A percentile compares a stretch with the other conserved stretches of the same genome.
These are phyloP conservation scores for Eleutherodactylus coqui DNA, from an alignment of 2,797 vertebrate species.

Conservation along the genomic window DNA sequence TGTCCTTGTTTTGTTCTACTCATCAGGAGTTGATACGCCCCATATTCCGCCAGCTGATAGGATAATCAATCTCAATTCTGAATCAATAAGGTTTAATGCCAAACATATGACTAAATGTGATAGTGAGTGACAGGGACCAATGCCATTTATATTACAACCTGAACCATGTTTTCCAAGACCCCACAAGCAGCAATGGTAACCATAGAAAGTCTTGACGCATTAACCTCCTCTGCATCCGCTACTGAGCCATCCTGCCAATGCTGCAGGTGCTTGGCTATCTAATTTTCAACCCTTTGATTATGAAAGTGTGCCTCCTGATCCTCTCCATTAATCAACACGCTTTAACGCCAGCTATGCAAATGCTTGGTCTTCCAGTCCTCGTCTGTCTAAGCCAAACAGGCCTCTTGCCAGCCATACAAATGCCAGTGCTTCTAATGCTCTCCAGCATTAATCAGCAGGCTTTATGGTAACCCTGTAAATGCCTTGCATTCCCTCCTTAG, in stretches of 20 bases:
- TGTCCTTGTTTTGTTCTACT: conserved; percentile 43
- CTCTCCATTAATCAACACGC: conserved; percentile 62
- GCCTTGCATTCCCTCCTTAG: conserved; percentile 49
- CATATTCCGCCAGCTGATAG: conserved; percentile 47
- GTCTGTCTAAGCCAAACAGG: conserved; percentile 61
- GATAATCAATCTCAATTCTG: conserved; percentile 60
- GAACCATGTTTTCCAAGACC: conserved; percentile 54
- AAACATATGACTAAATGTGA: conserved; percentile 61
- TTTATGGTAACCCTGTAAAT: conserved; percentile 62
- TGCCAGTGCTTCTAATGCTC: conserved; percentile 61
- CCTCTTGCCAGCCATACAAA: conserved; percentile 51
- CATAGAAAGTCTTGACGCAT: conserved; percentile 51
- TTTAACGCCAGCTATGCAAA: conserved; percentile 64
- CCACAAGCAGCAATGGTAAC: conserved; percentile 46
- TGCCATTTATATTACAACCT: conserved; percentile 59
- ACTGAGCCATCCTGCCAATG: conserved; percentile 43
- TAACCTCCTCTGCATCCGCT: conserved; percentile 56
- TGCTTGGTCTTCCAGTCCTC: conserved; percentile 62
- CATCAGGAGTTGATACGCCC: conserved; percentile 24
- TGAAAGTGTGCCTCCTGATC: conserved; percentile 62
- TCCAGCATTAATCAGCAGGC: conserved; percentile 61
- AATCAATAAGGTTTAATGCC: conserved; percentile 61
- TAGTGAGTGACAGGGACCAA: conserved; percentile 47
- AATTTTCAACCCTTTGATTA: conserved; percentile 64
- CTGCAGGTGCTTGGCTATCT: conserved; percentile 63